These are phyloP conservation scores for Drosophila cracens DNA, from an alignment of 2,888 invertebrate species.

Conservation along the genomic window DNA sequence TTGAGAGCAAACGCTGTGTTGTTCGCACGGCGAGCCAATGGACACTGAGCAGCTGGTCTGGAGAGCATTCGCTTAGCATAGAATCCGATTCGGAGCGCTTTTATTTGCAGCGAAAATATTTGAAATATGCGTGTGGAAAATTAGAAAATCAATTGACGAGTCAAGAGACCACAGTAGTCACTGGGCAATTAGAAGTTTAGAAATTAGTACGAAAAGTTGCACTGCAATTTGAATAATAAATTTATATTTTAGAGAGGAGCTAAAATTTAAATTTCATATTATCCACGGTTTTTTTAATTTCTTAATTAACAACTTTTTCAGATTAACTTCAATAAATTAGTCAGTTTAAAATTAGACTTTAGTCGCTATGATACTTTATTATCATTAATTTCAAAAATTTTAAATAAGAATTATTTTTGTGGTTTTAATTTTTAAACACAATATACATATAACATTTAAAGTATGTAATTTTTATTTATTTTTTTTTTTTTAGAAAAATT, in stretches of 20 bases:
- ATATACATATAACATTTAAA: not conserved
- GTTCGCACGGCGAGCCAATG: slow-evolving; percentile 33
- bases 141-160: slow-evolving; percentile 7
- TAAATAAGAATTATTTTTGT: not conserved
- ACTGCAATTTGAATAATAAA: not conserved
- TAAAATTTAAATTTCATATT: not conserved
- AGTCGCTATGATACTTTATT: not conserved
- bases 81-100: slow-evolving; percentile 4
- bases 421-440: not conserved
- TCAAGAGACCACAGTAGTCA: not conserved
- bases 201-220: not conserved
- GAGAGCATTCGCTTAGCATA: slow-evolving; percentile 21
- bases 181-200: not conserved
- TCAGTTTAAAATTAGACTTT: not conserved
- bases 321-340: not conserved
- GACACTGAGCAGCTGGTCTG: slow-evolving; percentile 41
- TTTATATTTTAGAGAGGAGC: not conserved
- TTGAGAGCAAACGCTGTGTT: slow-evolving; percentile 19
- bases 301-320: not conserved
- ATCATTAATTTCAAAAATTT: not conserved
- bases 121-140: slow-evolving; percentile 20
- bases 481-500: not conserved
- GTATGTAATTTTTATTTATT: not conserved
- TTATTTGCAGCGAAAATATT: slow-evolving; percentile 31
- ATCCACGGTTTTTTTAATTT: not conserved